Evolutionary conservation across 2,113 vertebrate genomes (phyloP).

Genomic region (Malaclemys terrapin): DNA sequence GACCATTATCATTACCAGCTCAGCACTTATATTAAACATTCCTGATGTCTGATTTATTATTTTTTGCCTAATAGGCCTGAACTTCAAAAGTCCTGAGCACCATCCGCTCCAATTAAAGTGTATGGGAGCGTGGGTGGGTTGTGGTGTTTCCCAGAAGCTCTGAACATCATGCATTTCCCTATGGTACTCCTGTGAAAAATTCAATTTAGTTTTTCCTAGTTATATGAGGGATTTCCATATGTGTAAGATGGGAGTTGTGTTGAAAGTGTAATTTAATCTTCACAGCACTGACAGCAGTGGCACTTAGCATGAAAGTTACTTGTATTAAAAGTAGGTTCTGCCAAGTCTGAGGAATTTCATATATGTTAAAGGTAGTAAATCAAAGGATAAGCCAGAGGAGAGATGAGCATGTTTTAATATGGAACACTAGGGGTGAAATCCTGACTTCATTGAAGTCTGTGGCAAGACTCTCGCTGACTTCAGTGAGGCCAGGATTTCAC

Average conservation of each 20-base stretch:
- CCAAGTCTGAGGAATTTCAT: background rate
- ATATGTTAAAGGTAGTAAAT: background rate
- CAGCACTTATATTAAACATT: background rate
- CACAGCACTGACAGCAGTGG: background rate
- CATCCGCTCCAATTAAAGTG: background rate
- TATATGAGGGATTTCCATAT: background rate
- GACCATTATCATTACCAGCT: background rate
- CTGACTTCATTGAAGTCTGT: background rate
- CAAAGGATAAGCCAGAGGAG: background rate
- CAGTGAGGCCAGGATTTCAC: background rate
- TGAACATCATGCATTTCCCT: background rate
- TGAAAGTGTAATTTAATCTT: background rate
- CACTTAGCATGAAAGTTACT: background rate
- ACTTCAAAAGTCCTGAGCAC: background rate
- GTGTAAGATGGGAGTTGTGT: background rate
- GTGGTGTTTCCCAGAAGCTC: background rate
- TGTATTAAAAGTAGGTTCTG: background rate
- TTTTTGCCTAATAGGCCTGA: background rate
- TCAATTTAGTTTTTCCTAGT: background rate
- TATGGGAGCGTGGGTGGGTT: background rate
- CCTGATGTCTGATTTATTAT: background rate
- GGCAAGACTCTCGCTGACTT: background rate
- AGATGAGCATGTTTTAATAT: background rate
- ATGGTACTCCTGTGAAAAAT: background rate
- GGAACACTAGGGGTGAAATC: background rate